phyloP scores from a whole-genome alignment of 2,113 vertebrate species.

The Phylloscopus whistleri region DNA sequence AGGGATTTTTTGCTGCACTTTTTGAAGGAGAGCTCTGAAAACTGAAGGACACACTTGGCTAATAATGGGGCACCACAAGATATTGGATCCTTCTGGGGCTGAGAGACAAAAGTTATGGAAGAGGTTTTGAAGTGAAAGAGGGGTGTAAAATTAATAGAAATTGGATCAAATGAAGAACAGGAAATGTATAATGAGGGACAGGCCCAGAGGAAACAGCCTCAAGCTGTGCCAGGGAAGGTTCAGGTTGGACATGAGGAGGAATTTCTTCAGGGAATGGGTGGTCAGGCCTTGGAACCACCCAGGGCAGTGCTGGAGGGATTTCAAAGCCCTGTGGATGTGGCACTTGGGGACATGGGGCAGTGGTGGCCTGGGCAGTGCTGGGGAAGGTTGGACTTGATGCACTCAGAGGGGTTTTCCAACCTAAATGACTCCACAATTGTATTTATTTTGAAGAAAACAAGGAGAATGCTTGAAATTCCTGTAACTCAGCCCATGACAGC shows the following conservation, averaged over 20 bases:
- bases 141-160: neutral
- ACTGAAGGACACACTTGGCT: neutral
- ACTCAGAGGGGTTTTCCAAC: neutral
- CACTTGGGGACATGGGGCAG: neutral
- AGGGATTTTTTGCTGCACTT: neutral
- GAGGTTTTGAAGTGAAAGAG: neutral
- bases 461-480: neutral
- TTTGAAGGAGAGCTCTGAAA: neutral
- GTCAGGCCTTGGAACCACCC: neutral
- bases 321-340: neutral
- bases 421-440: accelerated
- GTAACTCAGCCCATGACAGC: neutral
- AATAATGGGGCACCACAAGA: neutral
- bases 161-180: neutral
- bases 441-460: neutral
- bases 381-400: accelerated
- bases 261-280: neutral
- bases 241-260: neutral
- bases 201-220: neutral
- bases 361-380: neutral
- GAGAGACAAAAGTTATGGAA: neutral
- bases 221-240: neutral
- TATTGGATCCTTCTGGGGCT: neutral
- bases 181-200: neutral
- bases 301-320: neutral